Base-by-base conservation (phyloP, 1,140 invertebrate species). In the Gonatopus flavifemur region DNA sequence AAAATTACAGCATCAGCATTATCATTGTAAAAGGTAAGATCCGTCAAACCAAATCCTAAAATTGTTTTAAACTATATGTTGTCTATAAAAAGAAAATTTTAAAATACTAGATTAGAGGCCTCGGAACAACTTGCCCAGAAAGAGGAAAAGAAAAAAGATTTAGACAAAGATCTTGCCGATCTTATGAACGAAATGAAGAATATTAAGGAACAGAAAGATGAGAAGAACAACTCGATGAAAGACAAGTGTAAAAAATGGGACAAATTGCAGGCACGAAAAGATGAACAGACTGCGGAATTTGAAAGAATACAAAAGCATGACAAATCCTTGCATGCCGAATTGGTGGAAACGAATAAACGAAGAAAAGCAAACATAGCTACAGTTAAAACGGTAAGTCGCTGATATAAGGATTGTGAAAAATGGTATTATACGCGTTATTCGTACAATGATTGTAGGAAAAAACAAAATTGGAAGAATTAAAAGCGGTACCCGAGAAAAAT, bases 401-500 rank as follows among this genome's bases (percentile, higher is more conserved):
- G 20, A 19, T 39, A n/a, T 38, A 37, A 37, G 21, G 21, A 21
- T 44, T 13, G 21, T 18, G 10, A 20, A 15, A 12, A 21, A 39
- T 51, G 0, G 22, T 33, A 24, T 49, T 44, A 22, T 28, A 12
- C 25, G 25, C 12, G 25, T 4, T 8, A 45, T 45, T 48, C 13
- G 41, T 48, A 35, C 20, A 9, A 36, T 20, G 4, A 32, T 49
- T 32, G n/a, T 77, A 83, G 59, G 86, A 88, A 64, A 83, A 81
- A 52, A 72, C 69, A 4, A 86, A 87, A 59, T 63, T 89, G 2
- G 81, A 83, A 20, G 82, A 86, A n/a, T 67, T 87, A 10, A 70
- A 81, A 55, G 80, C 79, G 57, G 69, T 86, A 24, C 90, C 91
- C 1, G 84, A 86, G 22, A 88, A 89, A 57, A 88, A 87, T 71